Percentiles rank a stretch among this genome's conserved stretches.
phyloP scores from a whole-genome alignment of 1,140 invertebrate species.

The Drosophila bifasciata region DNA sequence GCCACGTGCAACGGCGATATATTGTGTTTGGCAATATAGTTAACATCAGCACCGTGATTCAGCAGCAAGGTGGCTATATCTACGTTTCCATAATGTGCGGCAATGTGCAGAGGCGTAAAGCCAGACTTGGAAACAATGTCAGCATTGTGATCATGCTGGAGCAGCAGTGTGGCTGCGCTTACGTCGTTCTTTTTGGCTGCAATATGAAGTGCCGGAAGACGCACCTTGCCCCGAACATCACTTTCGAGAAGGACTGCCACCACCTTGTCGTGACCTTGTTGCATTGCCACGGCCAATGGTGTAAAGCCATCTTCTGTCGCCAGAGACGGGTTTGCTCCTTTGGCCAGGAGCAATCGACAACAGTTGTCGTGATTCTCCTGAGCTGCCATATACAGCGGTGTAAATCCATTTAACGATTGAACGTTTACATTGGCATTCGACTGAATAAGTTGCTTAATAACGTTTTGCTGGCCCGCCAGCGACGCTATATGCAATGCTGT shows the following conservation, averaged over 20 bases:
- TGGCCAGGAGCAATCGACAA: slow-evolving; percentile 95
- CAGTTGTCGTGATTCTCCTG: slow-evolving; percentile 99
- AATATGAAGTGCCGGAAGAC: slow-evolving; percentile 95
- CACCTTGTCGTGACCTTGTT: slow-evolving; percentile 99
- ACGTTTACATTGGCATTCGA: slow-evolving; percentile 97
- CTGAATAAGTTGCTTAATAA: slow-evolving; percentile 95
- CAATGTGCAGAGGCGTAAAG: slow-evolving; percentile 99
- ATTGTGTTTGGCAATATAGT: slow-evolving; percentile 97
- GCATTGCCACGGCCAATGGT: slow-evolving; percentile 98
- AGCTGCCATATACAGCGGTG: slow-evolving; percentile 99
- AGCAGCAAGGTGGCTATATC: slow-evolving; percentile 96
- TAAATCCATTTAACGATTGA: slow-evolving; percentile 98
- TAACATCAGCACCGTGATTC: slow-evolving; percentile 96
- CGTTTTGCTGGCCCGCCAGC: slow-evolving; percentile 97
- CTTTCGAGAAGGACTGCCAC: slow-evolving; percentile 98
- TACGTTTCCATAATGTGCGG: slow-evolving; percentile 99
- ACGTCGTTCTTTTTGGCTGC: slow-evolving; percentile 99
- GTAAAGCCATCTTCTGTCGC: slow-evolving; percentile 99
- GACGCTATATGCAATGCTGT: slow-evolving; percentile 99
- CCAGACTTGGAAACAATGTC: slow-evolving; percentile 98
- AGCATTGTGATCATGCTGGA: slow-evolving; percentile 97
- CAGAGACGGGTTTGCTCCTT: slow-evolving; percentile 97
- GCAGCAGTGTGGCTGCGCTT: slow-evolving; percentile 94
- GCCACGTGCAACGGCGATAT: slow-evolving; percentile 96
- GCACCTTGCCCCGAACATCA: slow-evolving; percentile 96